Evolutionary conservation across 2,797 vertebrate genomes (phyloP).

Genomic region (Takifugu ocellatus): DNA sequence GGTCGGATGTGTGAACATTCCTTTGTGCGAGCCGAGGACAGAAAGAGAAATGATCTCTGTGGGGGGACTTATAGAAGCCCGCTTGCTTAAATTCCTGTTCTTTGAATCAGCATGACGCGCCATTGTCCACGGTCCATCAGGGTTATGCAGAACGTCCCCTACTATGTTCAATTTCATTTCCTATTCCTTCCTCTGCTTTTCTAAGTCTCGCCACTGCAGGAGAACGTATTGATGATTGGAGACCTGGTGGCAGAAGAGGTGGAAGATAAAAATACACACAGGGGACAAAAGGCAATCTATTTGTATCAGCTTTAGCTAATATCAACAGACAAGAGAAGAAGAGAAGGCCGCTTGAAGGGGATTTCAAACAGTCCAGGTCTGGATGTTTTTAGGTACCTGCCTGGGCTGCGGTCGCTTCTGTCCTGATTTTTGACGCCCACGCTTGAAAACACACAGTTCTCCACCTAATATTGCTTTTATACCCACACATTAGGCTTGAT

Average conservation of each 20-base stretch:
- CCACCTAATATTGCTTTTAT: conserved; percentile 1
- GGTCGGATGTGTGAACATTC: conserved; percentile 48
- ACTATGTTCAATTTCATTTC: conserved; percentile 34
- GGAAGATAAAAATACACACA: conserved; percentile 4
- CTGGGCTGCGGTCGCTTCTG: conserved; percentile 10
- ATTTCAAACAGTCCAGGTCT: not conserved
- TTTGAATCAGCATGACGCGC: conserved; percentile 57
- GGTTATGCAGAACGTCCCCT: conserved; percentile 46
- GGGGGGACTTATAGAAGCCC: conserved; percentile 52
- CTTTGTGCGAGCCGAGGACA: conserved; percentile 57
- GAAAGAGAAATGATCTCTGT: conserved; percentile 52
- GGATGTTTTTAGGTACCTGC: not conserved
- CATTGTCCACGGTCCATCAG: conserved; percentile 49
- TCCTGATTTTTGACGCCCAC: conserved; percentile 9
- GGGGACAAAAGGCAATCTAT: not conserved
- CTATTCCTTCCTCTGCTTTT: conserved; percentile 10
- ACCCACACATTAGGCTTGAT: conserved; percentile 9
- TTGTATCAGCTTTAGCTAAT: not conserved
- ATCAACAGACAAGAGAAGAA: not conserved
- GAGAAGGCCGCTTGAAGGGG: not conserved
- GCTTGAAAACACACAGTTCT: conserved; percentile 1
- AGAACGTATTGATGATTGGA: conserved; percentile 2
- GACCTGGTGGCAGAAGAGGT: conserved; percentile 3
- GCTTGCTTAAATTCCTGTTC: conserved; percentile 58
- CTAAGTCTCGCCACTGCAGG: too few relatives aligned